Evolutionary conservation across 1,140 invertebrate genomes (phyloP), one percentile per base, ranked within the genome.

Genomic region (Macrobrachium rosenbergii): DNA sequence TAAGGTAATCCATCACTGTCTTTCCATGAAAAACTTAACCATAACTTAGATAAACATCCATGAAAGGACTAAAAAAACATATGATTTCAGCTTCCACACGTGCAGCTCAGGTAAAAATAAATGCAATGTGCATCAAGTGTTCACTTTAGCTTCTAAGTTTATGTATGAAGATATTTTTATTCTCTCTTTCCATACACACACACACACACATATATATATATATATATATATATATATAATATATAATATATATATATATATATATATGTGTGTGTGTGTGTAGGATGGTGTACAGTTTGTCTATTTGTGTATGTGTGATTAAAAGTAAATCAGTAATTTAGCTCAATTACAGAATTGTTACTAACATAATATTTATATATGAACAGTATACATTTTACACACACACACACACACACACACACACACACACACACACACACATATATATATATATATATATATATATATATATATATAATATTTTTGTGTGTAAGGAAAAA

Each of bases 391-490:
- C n/a, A n/a, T n/a, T n/a, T n/a, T n/a, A n/a, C n/a, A n/a, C n/a
- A 82, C 72, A 59, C 59, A 73, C 73, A 83, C 73, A 73, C 73
- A 83, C 60, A 73, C 28, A 73, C 73, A 58, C 73, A 75, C 73
- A 83, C 60, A 11, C 5, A 11, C 28, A 75, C 0, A 60, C 59
- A 75, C 8, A 83, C 59, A 83, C n/a, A 83, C 58, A 75, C 60
- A 82, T 82, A 82, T 58, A 82, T 58, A 82, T 69, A 82, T 82
- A 82, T 69, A 82, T 72, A 82, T 58, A 67, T 82, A 69, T 58
- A 82, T 69, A 82, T 69, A 52, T 72, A 69, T 69, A 69, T 72
- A 69, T 69, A 52, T 82, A 58, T 60, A 58, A 67, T 21, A 45
- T n/a, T n/a, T n/a, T n/a, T n/a, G n/a, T n/a, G n/a, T n/a, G n/a